A percentile compares a stretch with the other conserved stretches of the same genome.
Conservation (phyloP, 2,113 vertebrate genomes). For the Noctilio leporinus region DNA sequence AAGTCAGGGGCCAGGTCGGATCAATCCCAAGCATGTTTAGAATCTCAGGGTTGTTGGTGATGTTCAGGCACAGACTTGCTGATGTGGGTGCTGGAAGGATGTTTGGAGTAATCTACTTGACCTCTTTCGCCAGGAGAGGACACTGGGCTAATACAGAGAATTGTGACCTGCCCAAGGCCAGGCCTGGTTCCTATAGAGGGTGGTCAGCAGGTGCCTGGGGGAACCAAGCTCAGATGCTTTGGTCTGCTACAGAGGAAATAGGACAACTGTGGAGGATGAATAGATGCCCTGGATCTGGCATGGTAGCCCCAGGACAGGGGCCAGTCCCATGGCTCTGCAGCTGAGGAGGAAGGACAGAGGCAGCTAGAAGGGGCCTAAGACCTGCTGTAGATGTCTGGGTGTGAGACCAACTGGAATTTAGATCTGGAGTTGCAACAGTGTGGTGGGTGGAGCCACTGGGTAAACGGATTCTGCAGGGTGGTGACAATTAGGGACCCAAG, state of each 20-base stretch:
- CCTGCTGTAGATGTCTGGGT: too few relatives aligned
- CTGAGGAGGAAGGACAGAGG: background rate
- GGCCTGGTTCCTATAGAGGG: background rate
- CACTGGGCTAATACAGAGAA: background rate
- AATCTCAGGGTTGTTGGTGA: accelerated
- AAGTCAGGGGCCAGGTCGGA: background rate
- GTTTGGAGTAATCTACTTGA: background rate
- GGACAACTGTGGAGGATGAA: background rate
- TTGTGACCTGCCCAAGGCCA: background rate
- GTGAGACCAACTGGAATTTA: background rate
- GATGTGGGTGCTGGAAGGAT: background rate
- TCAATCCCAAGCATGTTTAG: background rate
- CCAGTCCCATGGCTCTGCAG: accelerated
- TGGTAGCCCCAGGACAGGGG: too few relatives aligned
- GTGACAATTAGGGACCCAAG: accelerated
- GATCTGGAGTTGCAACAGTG: background rate
- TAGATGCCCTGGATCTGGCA: accelerated
- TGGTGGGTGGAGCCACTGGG: accelerated
- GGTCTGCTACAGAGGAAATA: background rate
- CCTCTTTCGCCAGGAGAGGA: background rate
- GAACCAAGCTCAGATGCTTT: background rate
- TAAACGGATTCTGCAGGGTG: background rate
- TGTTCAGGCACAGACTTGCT: accelerated
- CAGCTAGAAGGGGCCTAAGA: accelerated
- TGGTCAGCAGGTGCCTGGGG: too few relatives aligned